A percentile compares a stretch with the other conserved stretches of the same genome.
Evolutionary conservation across 2,113 vertebrate species (phyloP).

Genomic region (Campylorhamphus procurvoides): DNA sequence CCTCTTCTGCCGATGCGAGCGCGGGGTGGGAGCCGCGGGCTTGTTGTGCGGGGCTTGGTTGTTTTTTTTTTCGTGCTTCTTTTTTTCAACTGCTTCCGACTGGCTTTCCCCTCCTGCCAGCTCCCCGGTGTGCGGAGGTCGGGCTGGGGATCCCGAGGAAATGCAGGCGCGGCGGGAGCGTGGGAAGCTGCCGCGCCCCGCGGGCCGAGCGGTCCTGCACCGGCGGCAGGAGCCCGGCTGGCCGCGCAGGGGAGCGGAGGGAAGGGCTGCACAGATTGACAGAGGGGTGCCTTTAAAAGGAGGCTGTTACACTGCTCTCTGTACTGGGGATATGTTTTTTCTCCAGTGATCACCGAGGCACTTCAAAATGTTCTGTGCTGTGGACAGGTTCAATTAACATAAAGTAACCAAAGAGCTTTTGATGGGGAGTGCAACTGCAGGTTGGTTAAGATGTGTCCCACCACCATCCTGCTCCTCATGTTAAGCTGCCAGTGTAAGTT

Average conservation of each 20-base stretch:
- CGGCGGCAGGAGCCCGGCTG: background rate
- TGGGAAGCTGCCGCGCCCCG: background rate
- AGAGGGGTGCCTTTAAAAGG: background rate
- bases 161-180: background rate
- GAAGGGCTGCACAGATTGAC: accelerated
- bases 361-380: accelerated
- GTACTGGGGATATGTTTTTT: background rate
- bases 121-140: background rate
- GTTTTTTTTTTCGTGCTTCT: too few relatives aligned
- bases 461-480: accelerated
- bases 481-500: accelerated
- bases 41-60: too few relatives aligned
- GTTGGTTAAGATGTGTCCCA: background rate
- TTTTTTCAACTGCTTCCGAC: background rate
- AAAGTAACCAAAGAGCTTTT: background rate
- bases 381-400: accelerated
- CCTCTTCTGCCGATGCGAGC: accelerated
- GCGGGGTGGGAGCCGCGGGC: accelerated
- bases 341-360: accelerated
- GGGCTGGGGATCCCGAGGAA: too few relatives aligned
- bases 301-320: accelerated
- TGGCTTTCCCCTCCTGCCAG: background rate
- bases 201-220: background rate
- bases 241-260: accelerated
- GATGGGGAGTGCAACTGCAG: accelerated